Conservation (phyloP, 2,113 vertebrate genomes). For the Plestiodon gilberti region DNA sequence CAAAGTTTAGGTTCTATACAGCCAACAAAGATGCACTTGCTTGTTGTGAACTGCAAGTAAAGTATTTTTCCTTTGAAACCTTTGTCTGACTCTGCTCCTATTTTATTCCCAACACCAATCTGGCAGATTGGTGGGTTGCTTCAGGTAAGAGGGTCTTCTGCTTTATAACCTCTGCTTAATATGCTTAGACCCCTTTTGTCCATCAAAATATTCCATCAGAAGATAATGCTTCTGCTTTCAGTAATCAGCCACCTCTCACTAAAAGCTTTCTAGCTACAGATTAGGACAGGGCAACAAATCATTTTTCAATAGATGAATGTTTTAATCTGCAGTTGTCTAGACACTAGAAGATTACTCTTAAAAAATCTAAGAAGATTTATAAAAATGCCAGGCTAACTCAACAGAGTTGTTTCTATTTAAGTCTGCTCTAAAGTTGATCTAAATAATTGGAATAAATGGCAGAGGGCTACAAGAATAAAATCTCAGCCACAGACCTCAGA, state of each 20-base stretch:
- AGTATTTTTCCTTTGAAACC: too few relatives aligned
- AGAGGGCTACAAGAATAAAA: not conserved
- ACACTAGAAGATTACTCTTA: slow-evolving; percentile 3
- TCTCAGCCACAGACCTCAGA: not conserved
- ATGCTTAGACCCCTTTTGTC: not conserved
- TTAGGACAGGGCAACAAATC: not conserved
- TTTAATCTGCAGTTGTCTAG: slow-evolving; percentile 5
- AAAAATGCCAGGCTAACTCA: slow-evolving; percentile 19
- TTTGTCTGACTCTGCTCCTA: too few relatives aligned
- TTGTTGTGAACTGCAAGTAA: too few relatives aligned
- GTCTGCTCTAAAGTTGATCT: slow-evolving; percentile 12
- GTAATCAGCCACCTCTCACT: not conserved
- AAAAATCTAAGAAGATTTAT: slow-evolving; percentile 2
- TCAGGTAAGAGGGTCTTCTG: too few relatives aligned
- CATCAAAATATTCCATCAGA: not conserved
- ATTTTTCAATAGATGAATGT: slow-evolving; percentile 5
- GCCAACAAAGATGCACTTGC: too few relatives aligned
- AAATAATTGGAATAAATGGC: not conserved
- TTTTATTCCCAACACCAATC: too few relatives aligned
- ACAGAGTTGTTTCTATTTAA: slow-evolving; percentile 4
- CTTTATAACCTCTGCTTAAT: too few relatives aligned
- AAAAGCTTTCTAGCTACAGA: not conserved
- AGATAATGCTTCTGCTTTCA: not conserved
- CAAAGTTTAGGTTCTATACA: too few relatives aligned
- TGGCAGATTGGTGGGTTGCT: too few relatives aligned